Conservation (phyloP, 2,113 vertebrate species). For the Rhinichthys klamathensis region DNA sequence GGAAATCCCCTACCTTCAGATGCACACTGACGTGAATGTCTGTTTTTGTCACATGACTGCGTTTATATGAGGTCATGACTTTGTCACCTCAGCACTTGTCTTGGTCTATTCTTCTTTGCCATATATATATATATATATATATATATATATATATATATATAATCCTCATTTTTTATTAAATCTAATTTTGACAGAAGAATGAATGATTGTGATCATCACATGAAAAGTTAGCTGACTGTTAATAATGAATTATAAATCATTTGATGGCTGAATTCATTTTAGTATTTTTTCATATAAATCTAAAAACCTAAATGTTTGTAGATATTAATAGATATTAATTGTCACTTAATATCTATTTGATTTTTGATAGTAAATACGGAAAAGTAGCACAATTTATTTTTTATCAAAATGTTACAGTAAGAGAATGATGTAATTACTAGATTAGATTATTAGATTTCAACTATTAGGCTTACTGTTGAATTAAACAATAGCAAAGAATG, state of each 20-base stretch:
- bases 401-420: not conserved
- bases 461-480: not conserved
- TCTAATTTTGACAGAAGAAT: not conserved
- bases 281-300: not conserved
- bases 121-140: no score
- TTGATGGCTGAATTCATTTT: not conserved
- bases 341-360: no score
- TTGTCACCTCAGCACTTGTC: conserved; percentile 1
- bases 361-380: not conserved
- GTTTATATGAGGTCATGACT: conserved; percentile 13
- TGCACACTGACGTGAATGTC: not conserved
- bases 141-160: no score
- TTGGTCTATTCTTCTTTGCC: not conserved
- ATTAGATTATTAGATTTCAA: not conserved
- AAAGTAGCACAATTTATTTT: not conserved
- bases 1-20: conserved; percentile 6
- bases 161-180: not conserved
- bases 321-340: no score
- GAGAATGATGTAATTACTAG: not conserved
- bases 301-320: no score
- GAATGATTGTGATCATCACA: not conserved
- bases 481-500: not conserved
- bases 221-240: not conserved
- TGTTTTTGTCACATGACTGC: conserved; percentile 26
- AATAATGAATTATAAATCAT: not conserved